Evolutionary conservation across 2,888 invertebrate genomes (phyloP).

Genomic region (Troglohyphantes excavatus): DNA sequence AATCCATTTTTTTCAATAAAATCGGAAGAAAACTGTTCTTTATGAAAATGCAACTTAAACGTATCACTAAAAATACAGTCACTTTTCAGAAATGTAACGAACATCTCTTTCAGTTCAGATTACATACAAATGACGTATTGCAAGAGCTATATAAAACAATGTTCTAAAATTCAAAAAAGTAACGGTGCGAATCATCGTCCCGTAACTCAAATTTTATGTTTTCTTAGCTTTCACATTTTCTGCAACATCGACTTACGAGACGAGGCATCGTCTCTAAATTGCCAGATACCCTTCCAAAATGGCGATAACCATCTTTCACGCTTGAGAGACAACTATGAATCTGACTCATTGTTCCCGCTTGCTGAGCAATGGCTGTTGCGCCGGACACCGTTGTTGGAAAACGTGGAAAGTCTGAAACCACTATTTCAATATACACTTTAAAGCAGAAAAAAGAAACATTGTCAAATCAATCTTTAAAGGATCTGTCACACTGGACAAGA

Average conservation of each 20-base stretch:
- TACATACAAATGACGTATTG: no score
- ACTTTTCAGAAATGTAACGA: no score
- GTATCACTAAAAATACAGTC: no score
- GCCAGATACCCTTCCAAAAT: conserved; percentile 42
- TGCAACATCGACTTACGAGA: conserved; percentile 29
- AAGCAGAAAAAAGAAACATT: conserved; percentile 19
- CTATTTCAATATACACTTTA: conserved; percentile 10
- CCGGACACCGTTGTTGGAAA: background rate
- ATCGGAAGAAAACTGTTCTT: no score
- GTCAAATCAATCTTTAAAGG: conserved; percentile 5
- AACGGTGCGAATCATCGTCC: background rate
- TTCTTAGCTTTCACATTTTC: conserved; percentile 38
- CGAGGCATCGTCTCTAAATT: conserved; percentile 28
- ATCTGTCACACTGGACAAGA: background rate
- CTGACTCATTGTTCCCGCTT: conserved; percentile 51
- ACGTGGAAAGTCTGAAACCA: background rate
- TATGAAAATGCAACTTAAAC: no score
- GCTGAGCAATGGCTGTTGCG: conserved; percentile 16
- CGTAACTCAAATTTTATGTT: background rate
- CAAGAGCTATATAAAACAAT: background rate
- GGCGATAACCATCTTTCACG: conserved; percentile 61
- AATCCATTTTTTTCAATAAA: no score
- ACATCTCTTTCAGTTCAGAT: no score
- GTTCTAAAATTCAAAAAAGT: background rate
- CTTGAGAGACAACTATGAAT: conserved; percentile 37